Percentiles rank a stretch among this genome's conserved stretches.
Evolutionary conservation across 2,888 invertebrate genomes (phyloP).

Genomic region (Cheilosia impressa): DNA sequence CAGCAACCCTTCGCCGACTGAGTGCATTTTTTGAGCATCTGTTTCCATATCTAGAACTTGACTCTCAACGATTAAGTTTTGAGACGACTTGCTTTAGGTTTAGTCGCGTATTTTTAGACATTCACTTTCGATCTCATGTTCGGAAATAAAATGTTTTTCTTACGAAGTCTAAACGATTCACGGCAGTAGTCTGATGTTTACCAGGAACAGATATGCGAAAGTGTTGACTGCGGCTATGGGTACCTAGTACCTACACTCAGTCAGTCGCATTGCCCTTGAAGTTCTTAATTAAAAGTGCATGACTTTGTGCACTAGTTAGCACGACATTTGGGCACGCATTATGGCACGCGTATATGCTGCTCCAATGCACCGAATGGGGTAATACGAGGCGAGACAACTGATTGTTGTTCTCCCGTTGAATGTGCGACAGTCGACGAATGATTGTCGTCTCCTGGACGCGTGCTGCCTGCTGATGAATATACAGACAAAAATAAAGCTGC

Average conservation of each 20-base stretch:
- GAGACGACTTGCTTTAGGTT: conserved; percentile 16
- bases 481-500: conserved; percentile 2
- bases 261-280: conserved; percentile 64
- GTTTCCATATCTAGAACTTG: not conserved
- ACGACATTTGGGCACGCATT: conserved; percentile 71
- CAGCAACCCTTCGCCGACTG: not conserved
- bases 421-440: conserved; percentile 56
- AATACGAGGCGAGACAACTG: conserved; percentile 42
- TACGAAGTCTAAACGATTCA: conserved; percentile 37
- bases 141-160: conserved; percentile 39
- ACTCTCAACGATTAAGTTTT: not conserved
- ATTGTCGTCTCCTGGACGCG: conserved; percentile 67
- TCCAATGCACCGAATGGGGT: conserved; percentile 27
- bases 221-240: conserved; percentile 18
- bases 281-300: conserved; percentile 65
- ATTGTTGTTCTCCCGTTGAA: conserved; percentile 8
- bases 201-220: conserved; percentile 9
- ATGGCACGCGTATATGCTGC: conserved; percentile 66
- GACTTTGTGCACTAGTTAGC: conserved; percentile 72
- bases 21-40: not conserved
- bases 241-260: conserved; percentile 23
- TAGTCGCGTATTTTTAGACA: conserved; percentile 57
- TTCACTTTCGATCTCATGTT: conserved; percentile 27
- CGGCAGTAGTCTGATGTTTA: conserved; percentile 15
- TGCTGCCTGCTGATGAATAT: conserved; percentile 38